Conservation (phyloP, 2,888 invertebrate species). For the Cotesia congregata region DNA sequence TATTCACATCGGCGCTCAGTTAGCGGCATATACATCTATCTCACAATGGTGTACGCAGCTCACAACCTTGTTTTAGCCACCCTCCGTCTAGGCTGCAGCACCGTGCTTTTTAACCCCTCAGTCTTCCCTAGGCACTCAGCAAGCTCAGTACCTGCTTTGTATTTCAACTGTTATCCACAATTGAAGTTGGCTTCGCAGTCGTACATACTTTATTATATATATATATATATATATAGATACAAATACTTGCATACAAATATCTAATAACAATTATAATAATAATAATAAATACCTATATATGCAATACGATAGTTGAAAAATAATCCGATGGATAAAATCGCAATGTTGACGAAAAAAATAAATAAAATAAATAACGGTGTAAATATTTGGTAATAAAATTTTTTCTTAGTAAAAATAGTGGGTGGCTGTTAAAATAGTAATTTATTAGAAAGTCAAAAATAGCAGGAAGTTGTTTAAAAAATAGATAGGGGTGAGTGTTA, state of each 20-base stretch:
- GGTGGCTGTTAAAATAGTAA: not conserved
- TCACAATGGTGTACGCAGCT: constrained; percentile 13
- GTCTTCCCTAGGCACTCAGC: constrained; percentile 68
- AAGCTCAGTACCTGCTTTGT: constrained; percentile 55
- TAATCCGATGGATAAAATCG: not conserved
- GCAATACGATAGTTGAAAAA: not conserved
- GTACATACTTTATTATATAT: not conserved
- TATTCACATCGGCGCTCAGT: constrained; percentile 6
- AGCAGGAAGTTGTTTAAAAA: not conserved
- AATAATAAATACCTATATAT: constrained; percentile 19
- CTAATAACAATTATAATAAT: constrained; percentile 23
- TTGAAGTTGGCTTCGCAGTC: constrained; percentile 34
- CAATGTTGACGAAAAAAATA: not conserved
- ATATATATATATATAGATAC: not conserved
- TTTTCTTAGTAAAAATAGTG: not conserved
- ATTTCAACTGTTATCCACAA: constrained; percentile 27
- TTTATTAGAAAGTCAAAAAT: not conserved
- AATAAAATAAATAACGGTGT: not conserved
- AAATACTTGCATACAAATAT: not conserved
- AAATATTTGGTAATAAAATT: too few species aligned
- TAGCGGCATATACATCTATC: not conserved
- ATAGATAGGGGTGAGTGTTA: not conserved
- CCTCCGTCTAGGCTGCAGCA: constrained; percentile 37
- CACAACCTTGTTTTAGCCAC: constrained; percentile 47
- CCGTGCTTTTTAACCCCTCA: constrained; percentile 59